Evolutionary conservation across 2,797 vertebrate genomes (phyloP), one percentile per base, ranked within the genome.

Genomic region (Rhinichthys osculus): DNA sequence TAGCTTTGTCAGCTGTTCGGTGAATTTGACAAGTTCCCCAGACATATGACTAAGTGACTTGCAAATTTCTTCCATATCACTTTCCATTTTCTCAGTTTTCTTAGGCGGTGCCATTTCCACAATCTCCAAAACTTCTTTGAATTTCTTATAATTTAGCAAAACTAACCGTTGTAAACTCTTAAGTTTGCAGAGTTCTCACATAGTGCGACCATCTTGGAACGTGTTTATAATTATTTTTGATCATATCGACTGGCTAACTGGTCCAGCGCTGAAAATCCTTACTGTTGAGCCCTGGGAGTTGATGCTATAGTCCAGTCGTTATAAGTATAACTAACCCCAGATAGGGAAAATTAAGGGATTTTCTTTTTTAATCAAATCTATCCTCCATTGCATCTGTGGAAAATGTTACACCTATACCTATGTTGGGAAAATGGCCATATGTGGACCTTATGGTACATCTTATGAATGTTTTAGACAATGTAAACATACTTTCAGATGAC

Each of bases 371-470:
- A 7, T 59, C 23, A 66, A 19, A 50, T 50, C 16, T 72, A 21
- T 70, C 23, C 16, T 54, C 21, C 9, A 54, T 78, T 30, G 27
- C 16, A n/a, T 42, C 62, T 78, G 17, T 77, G 35, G 21, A n/a
- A 54, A 69, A 54, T 57, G 7, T 17, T 50, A 50, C 17, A 50
- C 19, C 21, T 27, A 27, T 27, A 50, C 27, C 19, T 30, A 69
- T 62, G 13, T 77, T 69, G 16, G 16, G 10, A 35, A 64, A 66
- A 74, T 52, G 27, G 30, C 59, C 47, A 77, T 42, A 40, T 84
- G 44, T 52, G 62, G 33, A 67, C 82, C 59, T 84, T 77, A 77
- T 77, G 73, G 23, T 23, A 69, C 74, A 78, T 50, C 40, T 73
- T 0, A 16, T 70, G 35, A 50, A 71, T 59, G 19, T 66, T 79